A percentile compares a stretch with the other conserved stretches of the same genome.
These are phyloP conservation scores for Mylabris phalerata DNA, from an alignment of 1,140 invertebrate genomes.

Conservation along the genomic window DNA sequence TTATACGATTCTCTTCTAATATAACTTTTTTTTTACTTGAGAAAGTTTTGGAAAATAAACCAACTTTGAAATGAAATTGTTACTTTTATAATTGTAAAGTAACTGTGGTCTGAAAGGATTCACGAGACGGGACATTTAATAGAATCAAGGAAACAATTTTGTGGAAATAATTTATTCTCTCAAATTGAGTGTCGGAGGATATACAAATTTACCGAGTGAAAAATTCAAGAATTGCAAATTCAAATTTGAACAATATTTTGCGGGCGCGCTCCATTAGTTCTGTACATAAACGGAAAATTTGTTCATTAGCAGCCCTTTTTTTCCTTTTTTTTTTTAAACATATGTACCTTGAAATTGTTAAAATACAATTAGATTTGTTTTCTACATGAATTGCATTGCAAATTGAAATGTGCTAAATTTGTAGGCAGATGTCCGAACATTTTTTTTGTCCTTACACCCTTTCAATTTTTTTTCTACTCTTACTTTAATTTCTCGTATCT, in stretches of 20 bases:
- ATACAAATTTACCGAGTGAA: constrained; percentile 14
- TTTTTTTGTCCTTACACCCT: background rate
- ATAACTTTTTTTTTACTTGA: background rate
- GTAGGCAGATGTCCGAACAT: background rate
- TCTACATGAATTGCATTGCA: background rate
- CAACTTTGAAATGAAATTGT: background rate
- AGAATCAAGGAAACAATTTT: constrained; percentile 1
- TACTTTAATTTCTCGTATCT: too few species aligned
- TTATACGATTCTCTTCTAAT: too few species aligned
- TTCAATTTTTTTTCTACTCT: too few species aligned
- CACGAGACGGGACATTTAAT: background rate
- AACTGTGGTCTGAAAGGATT: too few species aligned
- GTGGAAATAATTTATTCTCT: constrained; percentile 7
- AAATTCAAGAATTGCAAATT: constrained; percentile 13
- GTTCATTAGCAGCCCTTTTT: too few species aligned
- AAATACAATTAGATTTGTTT: background rate
- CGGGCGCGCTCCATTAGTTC: background rate
- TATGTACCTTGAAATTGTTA: too few species aligned
- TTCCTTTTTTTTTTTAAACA: too few species aligned
- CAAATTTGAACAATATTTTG: constrained; percentile 1
- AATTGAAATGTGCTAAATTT: background rate
- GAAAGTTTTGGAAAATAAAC: background rate
- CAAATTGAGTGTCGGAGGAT: constrained; percentile 3
- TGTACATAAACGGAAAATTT: too few species aligned
- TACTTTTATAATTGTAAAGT: background rate